A percentile compares a stretch with the other conserved stretches of the same genome.
Evolutionary conservation across 2,797 vertebrate species (phyloP).

Genomic region (Perodicticus potto): DNA sequence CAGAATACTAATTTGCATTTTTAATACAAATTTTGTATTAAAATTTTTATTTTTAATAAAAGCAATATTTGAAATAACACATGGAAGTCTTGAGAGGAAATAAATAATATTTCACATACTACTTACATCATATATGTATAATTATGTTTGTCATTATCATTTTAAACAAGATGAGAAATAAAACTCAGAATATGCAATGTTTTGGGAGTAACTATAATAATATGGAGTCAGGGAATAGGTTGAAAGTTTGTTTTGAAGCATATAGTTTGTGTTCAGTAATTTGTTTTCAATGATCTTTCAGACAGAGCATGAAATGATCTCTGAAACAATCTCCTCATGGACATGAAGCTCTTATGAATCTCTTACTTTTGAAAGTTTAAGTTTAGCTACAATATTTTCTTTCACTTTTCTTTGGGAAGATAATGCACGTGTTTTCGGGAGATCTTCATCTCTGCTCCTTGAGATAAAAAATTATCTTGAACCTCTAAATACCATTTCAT

Average conservation of each 20-base stretch:
- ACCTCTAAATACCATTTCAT: neutral
- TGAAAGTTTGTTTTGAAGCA: neutral
- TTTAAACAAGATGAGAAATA: neutral
- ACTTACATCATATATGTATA: neutral
- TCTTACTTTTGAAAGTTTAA: neutral
- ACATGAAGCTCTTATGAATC: neutral
- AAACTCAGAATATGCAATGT: neutral
- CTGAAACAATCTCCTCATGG: neutral
- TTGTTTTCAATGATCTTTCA: neutral
- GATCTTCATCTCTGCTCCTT: neutral
- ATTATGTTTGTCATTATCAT: neutral
- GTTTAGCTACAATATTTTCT: neutral
- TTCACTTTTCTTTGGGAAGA: neutral
- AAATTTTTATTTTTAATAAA: conserved; percentile 6
- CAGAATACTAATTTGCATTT: neutral
- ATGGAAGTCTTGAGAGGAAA: neutral
- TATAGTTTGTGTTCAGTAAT: neutral
- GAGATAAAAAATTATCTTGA: neutral
- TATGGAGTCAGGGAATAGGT: accelerated
- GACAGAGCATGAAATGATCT: neutral
- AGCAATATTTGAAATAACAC: neutral
- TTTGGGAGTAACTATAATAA: neutral
- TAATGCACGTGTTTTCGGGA: neutral
- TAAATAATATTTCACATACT: neutral
- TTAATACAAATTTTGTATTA: too few relatives aligned